phyloP scores from a whole-genome alignment of 2,113 vertebrate genomes.

The Nipponia nippon region DNA sequence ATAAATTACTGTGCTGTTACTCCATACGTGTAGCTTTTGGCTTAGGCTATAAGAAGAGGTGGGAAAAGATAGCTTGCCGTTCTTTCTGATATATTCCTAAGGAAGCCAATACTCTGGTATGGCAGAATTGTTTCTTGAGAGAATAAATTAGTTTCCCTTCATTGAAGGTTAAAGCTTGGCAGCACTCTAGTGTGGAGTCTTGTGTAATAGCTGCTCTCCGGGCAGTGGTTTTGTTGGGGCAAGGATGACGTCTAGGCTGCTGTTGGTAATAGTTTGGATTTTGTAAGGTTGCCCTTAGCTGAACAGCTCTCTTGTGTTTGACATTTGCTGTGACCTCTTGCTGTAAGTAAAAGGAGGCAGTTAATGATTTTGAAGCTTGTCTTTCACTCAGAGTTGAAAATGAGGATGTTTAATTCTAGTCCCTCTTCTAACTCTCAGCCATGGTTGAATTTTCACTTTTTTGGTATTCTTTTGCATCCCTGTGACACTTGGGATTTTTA shows the following conservation, averaged over 20 bases:
- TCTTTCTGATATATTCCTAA: neutral
- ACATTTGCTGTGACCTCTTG: conserved; percentile 49
- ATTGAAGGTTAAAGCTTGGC: conserved; percentile 4
- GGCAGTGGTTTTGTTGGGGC: neutral
- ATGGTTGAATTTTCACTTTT: neutral
- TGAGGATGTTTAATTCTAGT: neutral
- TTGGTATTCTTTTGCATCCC: neutral
- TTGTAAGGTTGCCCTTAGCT: conserved; percentile 43
- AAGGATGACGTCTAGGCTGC: neutral
- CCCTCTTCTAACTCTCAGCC: neutral
- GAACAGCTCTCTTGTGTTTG: conserved; percentile 33
- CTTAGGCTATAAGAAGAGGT: neutral
- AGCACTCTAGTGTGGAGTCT: neutral
- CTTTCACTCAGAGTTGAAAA: neutral
- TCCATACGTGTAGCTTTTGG: neutral
- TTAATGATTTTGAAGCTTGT: conserved; percentile 43
- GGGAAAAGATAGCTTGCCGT: neutral
- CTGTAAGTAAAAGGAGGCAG: conserved; percentile 29
- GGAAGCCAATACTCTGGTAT: neutral
- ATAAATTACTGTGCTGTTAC: neutral
- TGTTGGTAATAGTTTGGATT: conserved; percentile 2
- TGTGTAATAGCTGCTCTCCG: neutral
- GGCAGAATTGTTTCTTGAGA: neutral
- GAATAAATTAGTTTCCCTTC: neutral
- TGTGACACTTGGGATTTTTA: neutral